Conservation (phyloP, 2,888 invertebrate genomes). For the Amitus sp. region DNA sequence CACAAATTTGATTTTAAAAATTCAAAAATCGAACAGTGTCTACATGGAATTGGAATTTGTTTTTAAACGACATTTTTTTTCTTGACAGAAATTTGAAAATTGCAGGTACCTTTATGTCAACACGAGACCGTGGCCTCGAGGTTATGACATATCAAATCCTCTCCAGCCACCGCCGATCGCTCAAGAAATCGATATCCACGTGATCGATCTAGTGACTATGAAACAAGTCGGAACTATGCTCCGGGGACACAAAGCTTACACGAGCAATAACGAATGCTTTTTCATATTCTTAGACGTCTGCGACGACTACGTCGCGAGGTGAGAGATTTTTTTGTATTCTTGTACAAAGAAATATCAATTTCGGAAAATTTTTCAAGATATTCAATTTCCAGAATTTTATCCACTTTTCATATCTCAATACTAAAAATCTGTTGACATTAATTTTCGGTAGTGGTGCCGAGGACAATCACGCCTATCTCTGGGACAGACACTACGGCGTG, state of each 20-base stretch:
- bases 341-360: no score
- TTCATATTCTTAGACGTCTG: constrained; percentile 87
- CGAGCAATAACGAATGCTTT: constrained; percentile 86
- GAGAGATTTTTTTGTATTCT: constrained; percentile 23
- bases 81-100: no score
- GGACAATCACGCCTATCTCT: constrained; percentile 83
- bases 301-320: constrained; percentile 86
- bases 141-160: constrained; percentile 79
- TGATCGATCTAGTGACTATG: constrained; percentile 81
- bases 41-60: constrained; percentile 1
- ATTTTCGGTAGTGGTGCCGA: constrained; percentile 76
- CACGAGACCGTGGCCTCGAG: constrained; percentile 83
- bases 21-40: no score
- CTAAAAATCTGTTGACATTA: background rate
- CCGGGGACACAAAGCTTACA: constrained; percentile 83
- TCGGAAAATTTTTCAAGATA: no score
- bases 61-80: no score
- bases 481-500: constrained; percentile 86
- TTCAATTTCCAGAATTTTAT: no score
- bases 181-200: constrained; percentile 87
- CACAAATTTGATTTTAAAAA: no score
- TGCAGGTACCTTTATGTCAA: constrained; percentile 82
- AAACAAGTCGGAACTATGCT: constrained; percentile 82
- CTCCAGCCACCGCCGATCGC: constrained; percentile 85
- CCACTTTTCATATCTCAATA: background rate